Evolutionary conservation across 2,797 vertebrate genomes (phyloP).

Genomic region (Zalophus californianus): DNA sequence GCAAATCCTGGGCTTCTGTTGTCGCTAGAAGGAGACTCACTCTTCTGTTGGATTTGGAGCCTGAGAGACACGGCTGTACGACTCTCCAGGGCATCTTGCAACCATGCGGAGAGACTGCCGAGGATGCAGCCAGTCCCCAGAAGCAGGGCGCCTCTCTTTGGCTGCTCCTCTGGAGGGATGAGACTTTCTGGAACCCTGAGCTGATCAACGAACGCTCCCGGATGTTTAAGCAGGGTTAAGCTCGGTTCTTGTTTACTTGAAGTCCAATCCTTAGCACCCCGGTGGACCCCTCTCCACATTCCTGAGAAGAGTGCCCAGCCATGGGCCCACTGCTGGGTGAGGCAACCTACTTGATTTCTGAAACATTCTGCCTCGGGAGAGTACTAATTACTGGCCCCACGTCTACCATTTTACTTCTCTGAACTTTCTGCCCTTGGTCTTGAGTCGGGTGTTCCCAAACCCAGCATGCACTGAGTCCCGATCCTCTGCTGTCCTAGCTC

Average conservation of each 20-base stretch:
- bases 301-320: not conserved
- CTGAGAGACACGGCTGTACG: rapidly evolving
- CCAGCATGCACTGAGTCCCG: rapidly evolving
- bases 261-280: rapidly evolving
- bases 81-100: not conserved
- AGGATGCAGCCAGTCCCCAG: not conserved
- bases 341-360: not conserved
- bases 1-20: too few relatives aligned
- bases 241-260: not conserved
- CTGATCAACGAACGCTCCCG: rapidly evolving
- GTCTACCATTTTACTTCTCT: not conserved
- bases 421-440: not conserved
- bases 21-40: too few relatives aligned
- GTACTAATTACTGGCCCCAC: not conserved
- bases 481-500: not conserved
- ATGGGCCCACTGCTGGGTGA: not conserved
- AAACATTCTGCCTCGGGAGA: not conserved
- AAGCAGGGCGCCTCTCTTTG: too few relatives aligned
- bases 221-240: not conserved
- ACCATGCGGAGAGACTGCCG: rapidly evolving
- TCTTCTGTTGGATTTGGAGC: not conserved
- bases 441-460: not conserved
- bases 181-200: not conserved
- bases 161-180: rapidly evolving
- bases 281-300: not conserved